Base-by-base conservation (phyloP, 2,113 vertebrate species). In the Pedionomus torquatus region DNA sequence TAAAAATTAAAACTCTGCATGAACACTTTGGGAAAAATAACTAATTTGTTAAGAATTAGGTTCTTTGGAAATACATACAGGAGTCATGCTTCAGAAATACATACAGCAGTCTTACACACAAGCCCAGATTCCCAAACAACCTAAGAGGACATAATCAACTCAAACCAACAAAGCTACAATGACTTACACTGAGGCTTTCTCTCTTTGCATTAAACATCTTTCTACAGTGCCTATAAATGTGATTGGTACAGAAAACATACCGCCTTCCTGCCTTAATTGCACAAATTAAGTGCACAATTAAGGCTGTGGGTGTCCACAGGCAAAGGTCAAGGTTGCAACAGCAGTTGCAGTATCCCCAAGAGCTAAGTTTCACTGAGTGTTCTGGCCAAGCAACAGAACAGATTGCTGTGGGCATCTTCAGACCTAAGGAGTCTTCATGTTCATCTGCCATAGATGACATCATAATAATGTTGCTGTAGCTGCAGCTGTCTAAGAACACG, bases 101-200 rank as follows among this genome's bases (percentile, higher is more conserved):
- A 25, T 12, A 41, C 3, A n/a, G 28, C 12, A 55, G 31, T 52
- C 26, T 14, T 0, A 0, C 17, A 55, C 7, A 35, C 9, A 44
- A 89, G 7, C 16, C 31, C 44, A 21, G 35, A 48, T 51, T 75
- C 33, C 30, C 35, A 66, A 51, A 10, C 17, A 16, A 41, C 19
- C 13, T 28, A 44, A 58, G 30, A n/a, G 31, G 90, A 51, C 7
- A n/a, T 0, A 2, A 68, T 46, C 31, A 39, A 66, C 20, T 28
- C 60, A 78, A 46, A 77, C 7, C 33, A 60, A n/a, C 13, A 81
- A 39, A 71, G 23, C 16, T 39, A 54, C 35, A 16, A 9, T 28
- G 17, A 76, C 52, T 89, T 83, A 76, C 31, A 57, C 20, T 48
- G 66, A 31, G 5, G 5, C 57, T 71, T 85, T 69, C 35, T 41